Percentiles rank a stretch among this genome's conserved stretches.
Evolutionary conservation across 1,140 invertebrate species (phyloP).

Genomic region (Papilio machaon): DNA sequence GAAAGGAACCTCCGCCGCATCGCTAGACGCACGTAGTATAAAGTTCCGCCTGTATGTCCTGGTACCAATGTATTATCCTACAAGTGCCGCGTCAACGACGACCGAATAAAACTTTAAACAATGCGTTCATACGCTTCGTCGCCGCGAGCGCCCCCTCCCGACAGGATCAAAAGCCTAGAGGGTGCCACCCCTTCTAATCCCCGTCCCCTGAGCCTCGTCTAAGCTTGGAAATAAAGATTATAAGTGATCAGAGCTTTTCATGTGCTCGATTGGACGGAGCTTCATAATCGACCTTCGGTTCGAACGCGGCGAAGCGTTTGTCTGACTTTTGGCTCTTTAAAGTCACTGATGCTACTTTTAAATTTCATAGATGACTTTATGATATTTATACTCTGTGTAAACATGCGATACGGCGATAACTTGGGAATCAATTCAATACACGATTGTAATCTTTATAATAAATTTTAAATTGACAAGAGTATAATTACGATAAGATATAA

Average conservation of each 20-base stretch:
- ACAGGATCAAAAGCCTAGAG: slow-evolving; percentile 48
- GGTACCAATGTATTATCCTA: slow-evolving; percentile 52
- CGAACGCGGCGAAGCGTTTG: not conserved
- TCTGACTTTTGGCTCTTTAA: not conserved
- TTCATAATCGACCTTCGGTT: not conserved
- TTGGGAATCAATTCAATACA: no score
- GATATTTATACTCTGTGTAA: not conserved
- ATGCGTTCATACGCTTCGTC: slow-evolving; percentile 44
- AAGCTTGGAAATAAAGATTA: slow-evolving; percentile 33
- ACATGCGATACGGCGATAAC: no score
- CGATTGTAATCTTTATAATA: no score
- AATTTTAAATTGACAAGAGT: no score
- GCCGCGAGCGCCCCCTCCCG: not conserved
- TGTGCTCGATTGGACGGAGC: slow-evolving; percentile 25
- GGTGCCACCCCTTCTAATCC: slow-evolving; percentile 34
- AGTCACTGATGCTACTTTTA: not conserved
- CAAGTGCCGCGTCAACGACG: slow-evolving; percentile 43
- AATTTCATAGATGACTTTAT: not conserved
- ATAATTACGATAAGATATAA: no score
- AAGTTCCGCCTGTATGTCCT: slow-evolving; percentile 32
- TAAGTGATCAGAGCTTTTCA: slow-evolving; percentile 37
- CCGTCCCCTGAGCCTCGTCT: slow-evolving; percentile 36
- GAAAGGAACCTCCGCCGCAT: not conserved
- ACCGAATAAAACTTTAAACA: slow-evolving; percentile 53
- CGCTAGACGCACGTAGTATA: not conserved